phyloP scores from a whole-genome alignment of 2,888 invertebrate species.

The Folsomia candida region DNA sequence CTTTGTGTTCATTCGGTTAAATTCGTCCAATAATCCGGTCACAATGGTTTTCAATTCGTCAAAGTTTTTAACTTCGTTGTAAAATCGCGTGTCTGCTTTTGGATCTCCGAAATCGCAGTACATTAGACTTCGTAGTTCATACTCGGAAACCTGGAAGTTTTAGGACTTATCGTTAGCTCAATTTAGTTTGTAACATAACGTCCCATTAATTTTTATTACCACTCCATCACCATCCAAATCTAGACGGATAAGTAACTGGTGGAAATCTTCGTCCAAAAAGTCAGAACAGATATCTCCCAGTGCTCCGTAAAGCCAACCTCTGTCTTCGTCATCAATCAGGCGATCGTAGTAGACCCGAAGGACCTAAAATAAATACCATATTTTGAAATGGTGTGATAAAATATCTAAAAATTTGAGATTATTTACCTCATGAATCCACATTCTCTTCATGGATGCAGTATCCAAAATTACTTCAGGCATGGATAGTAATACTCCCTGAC shows the following conservation, averaged over 20 bases:
- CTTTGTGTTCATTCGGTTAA: slow-evolving; percentile 53
- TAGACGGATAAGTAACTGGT: slow-evolving; percentile 69
- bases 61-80: slow-evolving; percentile 73
- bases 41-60: slow-evolving; percentile 61
- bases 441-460: slow-evolving; percentile 76
- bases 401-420: neutral
- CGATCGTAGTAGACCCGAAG: slow-evolving; percentile 81
- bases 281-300: slow-evolving; percentile 57
- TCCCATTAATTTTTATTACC: slow-evolving; percentile 60
- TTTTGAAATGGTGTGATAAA: neutral
- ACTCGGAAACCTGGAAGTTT: slow-evolving; percentile 68
- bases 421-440: slow-evolving; percentile 97
- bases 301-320: slow-evolving; percentile 73
- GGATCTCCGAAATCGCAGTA: slow-evolving; percentile 95
- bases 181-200: slow-evolving; percentile 55
- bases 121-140: slow-evolving; percentile 77
- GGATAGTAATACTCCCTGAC: slow-evolving; percentile 81
- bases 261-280: slow-evolving; percentile 66
- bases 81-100: slow-evolving; percentile 78
- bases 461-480: slow-evolving; percentile 89
- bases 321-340: slow-evolving; percentile 74
- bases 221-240: slow-evolving; percentile 56
- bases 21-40: slow-evolving; percentile 6
- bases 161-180: slow-evolving; percentile 39
- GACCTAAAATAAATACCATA: too few species aligned